These are phyloP conservation scores for Sminthopsis crassicaudata DNA, from an alignment of 2,113 vertebrate species.

Conservation along the genomic window DNA sequence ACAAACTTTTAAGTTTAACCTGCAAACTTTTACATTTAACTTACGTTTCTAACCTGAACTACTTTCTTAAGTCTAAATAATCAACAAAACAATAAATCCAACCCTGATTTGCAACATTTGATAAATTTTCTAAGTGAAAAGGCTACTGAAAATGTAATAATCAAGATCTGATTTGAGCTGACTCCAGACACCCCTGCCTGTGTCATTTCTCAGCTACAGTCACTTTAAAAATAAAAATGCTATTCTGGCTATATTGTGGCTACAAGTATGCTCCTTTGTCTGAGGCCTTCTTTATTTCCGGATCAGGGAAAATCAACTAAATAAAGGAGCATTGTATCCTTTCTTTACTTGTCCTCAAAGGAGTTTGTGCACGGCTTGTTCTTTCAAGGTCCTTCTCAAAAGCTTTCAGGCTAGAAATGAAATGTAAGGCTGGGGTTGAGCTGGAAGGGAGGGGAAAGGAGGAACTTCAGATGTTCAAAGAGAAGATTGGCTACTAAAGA, in stretches of 20 bases:
- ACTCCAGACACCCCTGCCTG: not conserved
- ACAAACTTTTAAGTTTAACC: not conserved
- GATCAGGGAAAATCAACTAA: not conserved
- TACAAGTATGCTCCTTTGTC: not conserved
- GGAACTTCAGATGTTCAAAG: not conserved
- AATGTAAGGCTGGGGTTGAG: not conserved
- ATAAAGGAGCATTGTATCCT: not conserved
- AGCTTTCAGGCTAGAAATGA: not conserved
- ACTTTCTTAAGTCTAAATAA: not conserved
- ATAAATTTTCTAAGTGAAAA: not conserved
- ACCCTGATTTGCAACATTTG: not conserved
- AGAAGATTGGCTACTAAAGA: not conserved
- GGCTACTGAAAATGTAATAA: not conserved
- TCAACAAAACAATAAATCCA: not conserved
- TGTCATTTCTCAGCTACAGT: not conserved
- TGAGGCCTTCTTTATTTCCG: not conserved
- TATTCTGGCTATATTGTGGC: not conserved
- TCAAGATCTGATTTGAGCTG: not conserved
- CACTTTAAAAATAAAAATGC: not conserved
- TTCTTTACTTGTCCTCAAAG: not conserved
- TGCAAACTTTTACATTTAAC: not conserved
- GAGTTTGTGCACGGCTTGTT: no score
- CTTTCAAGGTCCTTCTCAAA: not conserved
- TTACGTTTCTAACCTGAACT: not conserved
- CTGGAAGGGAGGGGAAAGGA: no score